Evolutionary conservation across 2,113 vertebrate genomes (phyloP).

Genomic region (Tenrec ecaudatus): DNA sequence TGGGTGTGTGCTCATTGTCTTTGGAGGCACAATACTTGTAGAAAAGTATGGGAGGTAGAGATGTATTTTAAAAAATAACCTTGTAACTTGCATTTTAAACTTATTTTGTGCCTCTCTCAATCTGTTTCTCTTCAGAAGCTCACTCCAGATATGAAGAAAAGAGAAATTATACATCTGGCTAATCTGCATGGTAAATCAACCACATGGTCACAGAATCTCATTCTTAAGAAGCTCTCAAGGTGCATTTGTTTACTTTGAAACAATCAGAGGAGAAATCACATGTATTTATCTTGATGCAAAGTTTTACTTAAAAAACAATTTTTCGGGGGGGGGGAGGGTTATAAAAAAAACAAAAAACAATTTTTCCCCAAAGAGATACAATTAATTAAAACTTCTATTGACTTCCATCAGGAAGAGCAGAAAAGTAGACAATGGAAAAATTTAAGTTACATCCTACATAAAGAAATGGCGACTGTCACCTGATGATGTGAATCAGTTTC

Average conservation of each 20-base stretch:
- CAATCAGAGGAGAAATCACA: neutral
- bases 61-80: neutral
- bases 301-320: neutral
- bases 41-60: neutral
- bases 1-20: too few species aligned
- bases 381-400: neutral
- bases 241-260: neutral
- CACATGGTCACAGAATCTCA: neutral
- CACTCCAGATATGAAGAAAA: neutral
- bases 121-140: neutral
- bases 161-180: neutral
- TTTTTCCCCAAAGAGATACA: neutral
- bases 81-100: neutral
- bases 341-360: too few species aligned
- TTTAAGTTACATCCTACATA: fast-evolving
- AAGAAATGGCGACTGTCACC: conserved; percentile 5
- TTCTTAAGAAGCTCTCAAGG: neutral
- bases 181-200: neutral
- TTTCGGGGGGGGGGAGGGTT: neutral
- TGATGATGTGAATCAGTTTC: conserved; percentile 44
- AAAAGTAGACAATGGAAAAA: neutral
- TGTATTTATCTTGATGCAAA: neutral
- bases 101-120: neutral
- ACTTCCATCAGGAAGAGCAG: neutral
- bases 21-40: neutral